Evolutionary conservation across 2,113 vertebrate species (phyloP).

Genomic region (Pao palembangensis): DNA sequence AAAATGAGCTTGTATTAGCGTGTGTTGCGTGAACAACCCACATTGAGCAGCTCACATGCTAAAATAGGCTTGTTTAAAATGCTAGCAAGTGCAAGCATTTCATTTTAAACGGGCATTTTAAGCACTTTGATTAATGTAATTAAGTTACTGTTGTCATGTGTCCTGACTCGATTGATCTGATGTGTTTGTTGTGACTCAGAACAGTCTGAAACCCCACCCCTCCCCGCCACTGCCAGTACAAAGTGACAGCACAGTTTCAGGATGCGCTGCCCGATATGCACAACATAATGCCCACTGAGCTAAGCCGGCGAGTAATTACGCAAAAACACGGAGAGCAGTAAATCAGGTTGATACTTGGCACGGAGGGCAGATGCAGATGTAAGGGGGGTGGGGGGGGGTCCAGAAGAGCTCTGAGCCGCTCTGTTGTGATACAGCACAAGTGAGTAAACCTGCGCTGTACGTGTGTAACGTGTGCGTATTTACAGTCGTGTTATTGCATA

Average conservation of each 20-base stretch:
- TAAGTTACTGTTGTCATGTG: too few species aligned
- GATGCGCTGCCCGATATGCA: not conserved
- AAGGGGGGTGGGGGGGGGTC: slow-evolving; percentile 20
- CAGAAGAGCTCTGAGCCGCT: slow-evolving; percentile 23
- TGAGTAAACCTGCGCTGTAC: slow-evolving; percentile 3
- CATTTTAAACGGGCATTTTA: too few species aligned
- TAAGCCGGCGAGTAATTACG: slow-evolving; percentile 16
- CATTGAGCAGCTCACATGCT: too few species aligned
- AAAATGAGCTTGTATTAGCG: too few species aligned
- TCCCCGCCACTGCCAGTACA: not conserved
- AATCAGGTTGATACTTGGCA: slow-evolving; percentile 25
- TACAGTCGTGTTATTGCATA: too few species aligned
- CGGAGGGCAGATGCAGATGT: slow-evolving; percentile 21
- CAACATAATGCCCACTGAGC: slow-evolving; percentile 8
- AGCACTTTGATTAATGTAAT: not conserved
- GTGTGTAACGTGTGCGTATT: too few species aligned
- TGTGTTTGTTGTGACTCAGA: not conserved
- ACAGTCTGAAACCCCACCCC: not conserved
- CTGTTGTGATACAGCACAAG: slow-evolving; percentile 28
- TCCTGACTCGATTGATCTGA: too few species aligned
- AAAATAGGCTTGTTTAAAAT: not conserved
- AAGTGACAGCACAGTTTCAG: not conserved
- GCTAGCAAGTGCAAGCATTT: not conserved
- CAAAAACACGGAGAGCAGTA: slow-evolving; percentile 24
- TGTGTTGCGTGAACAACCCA: too few species aligned